Base-by-base conservation (phyloP, 2,888 invertebrate species). In the Adela reaumurella region DNA sequence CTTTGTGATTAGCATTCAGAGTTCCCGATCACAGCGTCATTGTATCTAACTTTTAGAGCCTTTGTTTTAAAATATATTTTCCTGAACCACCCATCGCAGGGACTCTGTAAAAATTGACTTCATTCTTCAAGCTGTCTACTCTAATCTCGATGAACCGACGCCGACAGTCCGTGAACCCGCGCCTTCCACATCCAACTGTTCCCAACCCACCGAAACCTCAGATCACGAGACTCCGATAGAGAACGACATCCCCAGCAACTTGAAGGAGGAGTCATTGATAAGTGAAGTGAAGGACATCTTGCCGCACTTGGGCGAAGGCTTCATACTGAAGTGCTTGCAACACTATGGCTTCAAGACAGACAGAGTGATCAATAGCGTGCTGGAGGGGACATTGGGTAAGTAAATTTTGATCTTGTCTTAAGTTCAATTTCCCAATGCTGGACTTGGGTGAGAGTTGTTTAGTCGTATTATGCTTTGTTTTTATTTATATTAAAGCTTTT, bases 291-390 rank as follows among this genome's bases (percentile, higher is more conserved):
- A 85, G 58, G 90, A 90, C 60, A 77, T 95, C 50, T 73, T 97
- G 44, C 91, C 92, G 2, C 85, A 94, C 68, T 76, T 94, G 46
- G 93, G 94, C 0, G 89, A 89, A 59, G 92, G 84, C 0, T 85
- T 85, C 52, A 81, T 88, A 28, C 69, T 92, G 68, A 83, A 83
- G 61, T 89, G 94, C 57, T 72, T 96, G 48, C 81, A 89, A 57
- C 83, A 89, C 59, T 93, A 90, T 59, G 84, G 89, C 17, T 89
- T 86, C 65, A 83, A 88, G 57, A 79, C 87, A 1, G 89, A 88
- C 55, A 81, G 84, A 56, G 92, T 93, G 2, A 88, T 97, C 51
- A 88, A 92, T 63, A 90, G 90, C 45, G 77, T 96, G 51, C 68
- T 97, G 46, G 95, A 95, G 67, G 85, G 86, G 56, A 84, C 81